Conservation (phyloP, 2,888 invertebrate species). For the Cylindroiulus punctatus region DNA sequence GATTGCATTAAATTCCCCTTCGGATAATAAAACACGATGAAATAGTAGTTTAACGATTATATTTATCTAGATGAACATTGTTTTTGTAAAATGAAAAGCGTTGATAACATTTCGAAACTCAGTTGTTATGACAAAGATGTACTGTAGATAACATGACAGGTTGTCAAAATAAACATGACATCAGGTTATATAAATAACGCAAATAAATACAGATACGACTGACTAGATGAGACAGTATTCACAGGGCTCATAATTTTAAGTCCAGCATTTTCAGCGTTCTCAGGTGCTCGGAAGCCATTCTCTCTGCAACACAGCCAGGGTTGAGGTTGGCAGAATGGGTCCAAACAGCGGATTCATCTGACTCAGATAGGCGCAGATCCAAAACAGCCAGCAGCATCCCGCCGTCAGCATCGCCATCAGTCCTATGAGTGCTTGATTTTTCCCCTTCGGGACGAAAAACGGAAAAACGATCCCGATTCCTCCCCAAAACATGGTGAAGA, state of each 20-base stretch:
- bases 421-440: constrained; percentile 82
- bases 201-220: constrained; percentile 30
- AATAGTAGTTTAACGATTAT: not conserved
- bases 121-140: not conserved
- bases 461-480: constrained; percentile 87
- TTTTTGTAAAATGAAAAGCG: not conserved
- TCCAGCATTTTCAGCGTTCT: not conserved
- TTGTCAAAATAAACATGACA: constrained; percentile 20
- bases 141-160: not conserved
- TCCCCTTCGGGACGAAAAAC: constrained; percentile 88
- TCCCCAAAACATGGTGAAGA: constrained; percentile 87
- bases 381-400: constrained; percentile 76
- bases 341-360: constrained; percentile 57
- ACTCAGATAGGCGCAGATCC: constrained; percentile 57
- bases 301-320: constrained; percentile 51
- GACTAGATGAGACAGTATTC: constrained; percentile 1
- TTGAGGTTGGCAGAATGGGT: constrained; percentile 48
- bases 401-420: constrained; percentile 86
- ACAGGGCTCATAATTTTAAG: not conserved
- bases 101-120: not conserved
- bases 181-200: not conserved
- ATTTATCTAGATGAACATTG: constrained; percentile 3
- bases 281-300: constrained; percentile 52
- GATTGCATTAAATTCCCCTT: too few relatives aligned
- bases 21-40: not conserved